Base-by-base conservation (phyloP, 2,113 vertebrate species). In the Xenus cinereus region DNA sequence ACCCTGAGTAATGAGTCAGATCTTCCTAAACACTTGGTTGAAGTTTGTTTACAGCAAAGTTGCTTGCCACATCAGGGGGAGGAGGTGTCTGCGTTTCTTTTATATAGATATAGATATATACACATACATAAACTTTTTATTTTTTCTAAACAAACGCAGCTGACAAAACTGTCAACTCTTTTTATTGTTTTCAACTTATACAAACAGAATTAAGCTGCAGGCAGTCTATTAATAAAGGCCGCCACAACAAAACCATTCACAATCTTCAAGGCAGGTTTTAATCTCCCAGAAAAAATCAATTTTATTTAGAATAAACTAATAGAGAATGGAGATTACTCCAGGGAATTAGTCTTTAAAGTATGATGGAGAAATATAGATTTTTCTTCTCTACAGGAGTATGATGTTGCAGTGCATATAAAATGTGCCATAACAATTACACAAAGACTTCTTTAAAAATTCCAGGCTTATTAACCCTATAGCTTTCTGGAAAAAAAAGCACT, bases 321-420 rank as follows among this genome's bases (percentile, higher is more conserved):
- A 83, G 64, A 97, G 95, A 97, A 97, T 84, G 71, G 77, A 93
- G 77, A 97, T 97, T 97, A 97, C 96, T 92, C 89, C 43, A 60
- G 95, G 93, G 97, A 97, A 96, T 95, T 91, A 85, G 84, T 79
- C 87, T 93, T 92, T 84, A 93, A 97, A 90, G 91, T 95, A 96
- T 95, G 92, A 97, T 96, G 92, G 90, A 95, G 95, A 96, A 97
- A 97, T 96, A 97, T 68, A 90, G 97, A 96, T 97, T 97, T 97
- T 96, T 90, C 84, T 93, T 85, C 80, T 94, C 69, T 51, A 78
- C 69, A 60, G 72, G 87, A 94, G 24, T 81, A 90, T 86, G 78
- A 74, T 95, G 91, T 62, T 93, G 87, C 87, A 87, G 63, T 59
- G 91, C 92, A 87, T 78, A 84, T 93, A 89, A 95, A 92, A 63